Conservation (phyloP, 2,113 vertebrate species). For the Xyrauchen texanus region DNA sequence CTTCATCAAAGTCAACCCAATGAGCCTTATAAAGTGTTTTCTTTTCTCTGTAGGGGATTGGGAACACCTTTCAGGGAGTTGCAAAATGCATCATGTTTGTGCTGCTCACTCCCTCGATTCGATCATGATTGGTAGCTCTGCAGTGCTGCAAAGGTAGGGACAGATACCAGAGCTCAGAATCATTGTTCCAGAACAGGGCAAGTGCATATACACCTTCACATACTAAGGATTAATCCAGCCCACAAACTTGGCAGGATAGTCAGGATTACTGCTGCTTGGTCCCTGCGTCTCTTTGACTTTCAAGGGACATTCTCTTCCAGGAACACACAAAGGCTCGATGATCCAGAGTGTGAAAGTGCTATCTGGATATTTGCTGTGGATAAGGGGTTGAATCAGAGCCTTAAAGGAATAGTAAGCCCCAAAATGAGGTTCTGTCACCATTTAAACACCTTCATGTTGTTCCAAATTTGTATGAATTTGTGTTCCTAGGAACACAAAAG, state of each 20-base stretch:
- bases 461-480: no score
- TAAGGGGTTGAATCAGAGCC: no score
- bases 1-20: neutral
- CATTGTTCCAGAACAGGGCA: neutral
- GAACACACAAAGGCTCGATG: slow-evolving; percentile 45
- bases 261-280: neutral
- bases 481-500: no score
- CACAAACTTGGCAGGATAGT: neutral
- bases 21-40: neutral
- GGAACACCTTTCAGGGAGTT: slow-evolving; percentile 95
- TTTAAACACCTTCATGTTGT: no score
- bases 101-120: slow-evolving; percentile 79
- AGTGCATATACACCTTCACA: neutral
- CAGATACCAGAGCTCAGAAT: slow-evolving; percentile 1
- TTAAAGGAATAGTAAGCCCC: no score
- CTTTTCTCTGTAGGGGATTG: slow-evolving; percentile 80
- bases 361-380: no score
- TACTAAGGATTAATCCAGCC: neutral
- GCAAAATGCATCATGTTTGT: slow-evolving; percentile 96
- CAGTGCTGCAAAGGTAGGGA: slow-evolving; percentile 70
- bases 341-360: neutral
- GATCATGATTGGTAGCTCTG: slow-evolving; percentile 71
- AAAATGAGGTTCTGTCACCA: no score
- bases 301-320: no score
- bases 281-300: no score